Evolutionary conservation across 1,140 invertebrate species (phyloP).

Genomic region (Caenorhabditis briggsae): DNA sequence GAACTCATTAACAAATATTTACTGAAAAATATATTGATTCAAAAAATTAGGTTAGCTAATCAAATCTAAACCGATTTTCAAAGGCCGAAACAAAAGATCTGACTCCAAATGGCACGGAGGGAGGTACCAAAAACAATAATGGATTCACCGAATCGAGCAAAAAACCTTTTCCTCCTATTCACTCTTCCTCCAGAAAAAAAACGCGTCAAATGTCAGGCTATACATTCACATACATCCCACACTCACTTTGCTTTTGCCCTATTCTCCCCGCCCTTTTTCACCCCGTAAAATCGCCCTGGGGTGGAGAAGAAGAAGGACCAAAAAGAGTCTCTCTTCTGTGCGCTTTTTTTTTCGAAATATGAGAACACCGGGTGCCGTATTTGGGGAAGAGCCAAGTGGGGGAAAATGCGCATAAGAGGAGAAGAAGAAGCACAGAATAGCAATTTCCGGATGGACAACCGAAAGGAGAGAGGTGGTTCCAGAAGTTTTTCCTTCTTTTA

Average conservation of each 20-base stretch:
- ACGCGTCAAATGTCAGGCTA: constrained; percentile 34
- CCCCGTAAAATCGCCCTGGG: constrained; percentile 9
- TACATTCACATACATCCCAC: not conserved
- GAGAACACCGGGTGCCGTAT: constrained; percentile 30
- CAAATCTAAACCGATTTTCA: no score
- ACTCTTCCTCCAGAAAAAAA: not conserved
- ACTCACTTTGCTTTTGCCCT: not conserved
- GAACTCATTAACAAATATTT: no score
- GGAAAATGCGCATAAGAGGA: not conserved
- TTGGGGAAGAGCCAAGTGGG: constrained; percentile 34
- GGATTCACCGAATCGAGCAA: not conserved
- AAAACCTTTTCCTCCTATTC: not conserved
- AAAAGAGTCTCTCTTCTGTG: not conserved
- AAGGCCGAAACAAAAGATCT: not conserved
- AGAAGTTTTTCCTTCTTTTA: not conserved
- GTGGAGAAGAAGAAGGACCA: not conserved
- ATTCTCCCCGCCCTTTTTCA: constrained; percentile 28
- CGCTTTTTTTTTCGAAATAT: constrained; percentile 1
- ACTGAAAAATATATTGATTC: no score
- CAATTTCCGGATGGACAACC: constrained; percentile 35
- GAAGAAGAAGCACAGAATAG: constrained; percentile 20
- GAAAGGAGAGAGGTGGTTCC: not conserved
- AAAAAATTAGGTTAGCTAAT: no score
- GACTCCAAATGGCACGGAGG: not conserved
- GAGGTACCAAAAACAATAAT: not conserved